Base-by-base conservation (phyloP, 2,113 vertebrate genomes). In the Erythrocebus patas region DNA sequence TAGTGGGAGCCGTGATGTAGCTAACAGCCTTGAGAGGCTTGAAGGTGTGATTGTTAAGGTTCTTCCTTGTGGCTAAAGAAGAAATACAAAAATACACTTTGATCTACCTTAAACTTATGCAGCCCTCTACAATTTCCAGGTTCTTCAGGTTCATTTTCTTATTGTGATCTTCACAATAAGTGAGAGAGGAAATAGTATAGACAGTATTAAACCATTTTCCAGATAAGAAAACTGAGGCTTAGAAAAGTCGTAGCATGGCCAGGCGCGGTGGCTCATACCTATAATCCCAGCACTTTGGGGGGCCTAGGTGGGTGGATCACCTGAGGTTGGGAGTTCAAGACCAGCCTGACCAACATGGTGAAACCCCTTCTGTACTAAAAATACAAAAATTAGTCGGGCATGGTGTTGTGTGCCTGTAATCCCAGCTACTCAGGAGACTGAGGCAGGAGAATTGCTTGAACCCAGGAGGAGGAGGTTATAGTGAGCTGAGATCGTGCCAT, bases 121-220 rank as follows among this genome's bases (percentile, higher is more conserved):
- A 87, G 52, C 40, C 13, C 0, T 73, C 50, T 91, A 78, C 11
- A 73, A 35, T 79, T 83, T 83, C 70, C 18, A 72, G 86, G 59
- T 27, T 72, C 18, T 86, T 85, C 20, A 48, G 17, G n/a, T 72
- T 93, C 25, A n/a, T 83, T 88, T 84, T 14, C 22, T 57, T 83
- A 50, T 57, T 93, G n/a, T 92, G 30, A 80, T 89, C 38, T 89
- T 89, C 23, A 81, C 14, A 81, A 32, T 86, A 64, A 93, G 7
- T 43, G 22, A 80, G 38, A 68, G 25, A 76, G 8, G 11, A 89
- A 57, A 84, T 43, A 30, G 9, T 45, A 8, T 8, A 17, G 25
- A 43, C 5, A 23, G 8, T 83, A 25, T 73, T 79, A 79, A 38
- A 18, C 43, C 22, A 45, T 81, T 64, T 92, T 48, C 22, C 76